Base-by-base conservation (phyloP, 2,113 vertebrate genomes). In the Varanus salvator region DNA sequence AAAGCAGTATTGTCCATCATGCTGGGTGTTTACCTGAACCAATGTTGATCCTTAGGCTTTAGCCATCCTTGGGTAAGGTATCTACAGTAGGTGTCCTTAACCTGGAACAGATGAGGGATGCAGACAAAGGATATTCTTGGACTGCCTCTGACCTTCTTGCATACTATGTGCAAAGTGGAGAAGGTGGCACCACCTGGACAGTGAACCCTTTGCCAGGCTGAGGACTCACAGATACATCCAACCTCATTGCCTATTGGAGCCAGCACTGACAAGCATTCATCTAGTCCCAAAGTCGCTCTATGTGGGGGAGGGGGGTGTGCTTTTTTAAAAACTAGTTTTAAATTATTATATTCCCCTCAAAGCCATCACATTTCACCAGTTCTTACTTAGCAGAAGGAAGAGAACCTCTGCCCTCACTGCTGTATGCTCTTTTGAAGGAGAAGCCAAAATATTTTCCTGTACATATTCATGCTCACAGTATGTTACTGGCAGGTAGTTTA, bases 391-490 rank as follows among this genome's bases (percentile, higher is more conserved):
- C 50, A 2, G 25, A 83, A 38, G 83, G 25, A 21, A 34, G 81
- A 11, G 72, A 44, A 44, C 52, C 54, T 54, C 31, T 57, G 48
- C 83, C 91, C 84, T 86, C 69, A 69, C 71, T 81, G 17, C 66
- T 91, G 84, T 44, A 0, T 3, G 78, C 69, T 34, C 86, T 60
- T 44, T 0, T 52, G n/a, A 0, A 0, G 0, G 27, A 34, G 31
- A n/a, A 0, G 1, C 77, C 27, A 29, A 74, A n/a, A 19, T 34
- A 15, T 74, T 89, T 93, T 23, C 84, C 86, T 76, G n/a, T 54
- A 66, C 31, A n/a, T 84, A 31, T 0, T 1, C 12, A 86, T 8
- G 29, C 57, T 87, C 34, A 25, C 34, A 50, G 12, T 77, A 21
- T 50, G 21, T 44, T 69, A 7, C n/a, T 57, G n/a, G 77, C 78